Percentiles rank a stretch among this genome's conserved stretches.
These are phyloP conservation scores for Muntiacus muntjak DNA, from an alignment of 2,113 vertebrate species.

Conservation along the genomic window DNA sequence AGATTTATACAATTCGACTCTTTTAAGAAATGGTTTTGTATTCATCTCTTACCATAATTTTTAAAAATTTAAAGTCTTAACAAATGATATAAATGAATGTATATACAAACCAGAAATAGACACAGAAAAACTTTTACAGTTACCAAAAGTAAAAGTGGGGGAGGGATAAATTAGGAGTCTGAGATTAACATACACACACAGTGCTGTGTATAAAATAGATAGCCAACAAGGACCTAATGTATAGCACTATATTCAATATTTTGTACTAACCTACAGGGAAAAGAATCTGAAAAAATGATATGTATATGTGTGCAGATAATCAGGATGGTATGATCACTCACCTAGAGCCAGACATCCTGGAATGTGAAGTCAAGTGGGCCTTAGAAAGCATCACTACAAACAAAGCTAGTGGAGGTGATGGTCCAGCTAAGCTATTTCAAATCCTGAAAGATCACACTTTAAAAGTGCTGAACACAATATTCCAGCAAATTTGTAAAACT, in stretches of 20 bases:
- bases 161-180: background rate
- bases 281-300: background rate
- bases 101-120: background rate
- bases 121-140: background rate
- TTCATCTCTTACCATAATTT: background rate
- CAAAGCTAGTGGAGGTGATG: too few relatives aligned
- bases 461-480: too few relatives aligned
- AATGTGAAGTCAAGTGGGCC: too few relatives aligned
- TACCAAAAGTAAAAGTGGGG: background rate
- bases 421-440: too few relatives aligned
- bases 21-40: background rate
- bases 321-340: too few relatives aligned
- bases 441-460: too few relatives aligned
- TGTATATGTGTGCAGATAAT: background rate
- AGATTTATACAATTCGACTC: background rate
- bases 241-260: background rate
- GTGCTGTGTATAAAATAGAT: background rate
- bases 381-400: too few relatives aligned
- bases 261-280: background rate
- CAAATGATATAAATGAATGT: background rate
- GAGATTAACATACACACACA: background rate
- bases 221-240: background rate
- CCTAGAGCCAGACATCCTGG: too few relatives aligned
- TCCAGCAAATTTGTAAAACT: too few relatives aligned
- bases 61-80: background rate